Evolutionary conservation across 2,797 vertebrate species (phyloP).

Genomic region (Neostethus bicornis): DNA sequence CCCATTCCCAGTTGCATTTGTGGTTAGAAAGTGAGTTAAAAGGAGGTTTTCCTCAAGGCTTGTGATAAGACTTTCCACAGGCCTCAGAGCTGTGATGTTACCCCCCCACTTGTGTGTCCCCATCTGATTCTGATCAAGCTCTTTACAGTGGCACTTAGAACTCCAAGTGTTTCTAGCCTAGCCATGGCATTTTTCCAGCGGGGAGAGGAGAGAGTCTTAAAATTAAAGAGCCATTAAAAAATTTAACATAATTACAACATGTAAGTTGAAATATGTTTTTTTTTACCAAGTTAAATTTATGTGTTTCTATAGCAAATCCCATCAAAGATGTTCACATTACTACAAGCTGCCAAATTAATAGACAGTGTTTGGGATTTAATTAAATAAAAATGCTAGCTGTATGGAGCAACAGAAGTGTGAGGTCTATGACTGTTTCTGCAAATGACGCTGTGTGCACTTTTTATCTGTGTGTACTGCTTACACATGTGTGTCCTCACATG

Average conservation of each 20-base stretch:
- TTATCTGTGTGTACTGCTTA: conserved; percentile 46
- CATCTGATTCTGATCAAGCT: conserved; percentile 77
- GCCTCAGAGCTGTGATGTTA: conserved; percentile 65
- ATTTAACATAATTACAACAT: conserved; percentile 77
- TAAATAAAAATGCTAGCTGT: conserved; percentile 74
- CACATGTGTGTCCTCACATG: conserved; percentile 53
- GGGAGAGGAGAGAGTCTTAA: conserved; percentile 7
- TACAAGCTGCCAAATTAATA: conserved; percentile 66
- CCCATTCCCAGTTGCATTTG: conserved; percentile 50
- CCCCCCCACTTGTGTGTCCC: conserved; percentile 55
- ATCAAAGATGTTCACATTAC: conserved; percentile 77
- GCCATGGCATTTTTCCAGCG: conserved; percentile 49
- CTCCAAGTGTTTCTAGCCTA: conserved; percentile 51
- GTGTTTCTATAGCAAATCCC: conserved; percentile 66
- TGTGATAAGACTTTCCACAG: conserved; percentile 69
- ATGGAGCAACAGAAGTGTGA: conserved; percentile 58
- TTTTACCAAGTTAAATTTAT: conserved; percentile 84
- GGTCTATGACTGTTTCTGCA: conserved; percentile 59
- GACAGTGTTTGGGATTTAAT: conserved; percentile 68
- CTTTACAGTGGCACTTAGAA: conserved; percentile 51
- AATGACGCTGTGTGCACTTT: conserved; percentile 40
- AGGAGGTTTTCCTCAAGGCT: conserved; percentile 50
- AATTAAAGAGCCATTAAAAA: conserved; percentile 53
- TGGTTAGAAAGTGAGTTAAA: conserved; percentile 61
- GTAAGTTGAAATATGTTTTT: conserved; percentile 81